Conservation (phyloP, 2,888 invertebrate genomes). For the Heliconius aoede region DNA sequence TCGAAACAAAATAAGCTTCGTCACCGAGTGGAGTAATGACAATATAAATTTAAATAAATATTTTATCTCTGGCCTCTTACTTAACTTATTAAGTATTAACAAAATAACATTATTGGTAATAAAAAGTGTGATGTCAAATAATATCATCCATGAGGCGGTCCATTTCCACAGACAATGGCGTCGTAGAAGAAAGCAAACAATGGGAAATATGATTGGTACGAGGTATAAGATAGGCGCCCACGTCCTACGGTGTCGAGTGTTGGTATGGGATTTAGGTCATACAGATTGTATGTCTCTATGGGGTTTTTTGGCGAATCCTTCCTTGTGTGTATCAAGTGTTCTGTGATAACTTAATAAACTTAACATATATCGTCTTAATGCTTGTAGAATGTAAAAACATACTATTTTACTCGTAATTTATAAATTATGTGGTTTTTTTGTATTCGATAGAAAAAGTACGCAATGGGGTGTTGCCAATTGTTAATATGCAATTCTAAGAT, state of each 20-base stretch:
- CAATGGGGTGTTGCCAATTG: too few species aligned
- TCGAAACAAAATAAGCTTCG: too few species aligned
- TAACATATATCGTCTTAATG: too few species aligned
- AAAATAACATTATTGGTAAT: constrained; percentile 25
- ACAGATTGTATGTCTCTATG: constrained; percentile 32
- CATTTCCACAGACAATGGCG: constrained; percentile 52
- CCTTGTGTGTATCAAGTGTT: neutral
- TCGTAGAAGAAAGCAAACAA: constrained; percentile 72
- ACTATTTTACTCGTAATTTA: too few species aligned
- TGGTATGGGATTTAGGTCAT: constrained; percentile 48
- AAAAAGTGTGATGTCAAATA: constrained; percentile 40
- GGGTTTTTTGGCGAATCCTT: constrained; percentile 29
- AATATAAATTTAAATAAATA: too few species aligned
- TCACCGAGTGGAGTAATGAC: too few species aligned
- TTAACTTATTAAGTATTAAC: too few species aligned
- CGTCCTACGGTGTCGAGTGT: constrained; percentile 49
- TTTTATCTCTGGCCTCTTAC: too few species aligned
- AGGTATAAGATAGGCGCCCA: constrained; percentile 54
- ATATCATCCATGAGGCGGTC: constrained; percentile 36
- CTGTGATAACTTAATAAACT: neutral
- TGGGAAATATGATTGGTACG: constrained; percentile 72
- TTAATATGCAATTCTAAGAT: too few species aligned
- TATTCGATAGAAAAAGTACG: too few species aligned
- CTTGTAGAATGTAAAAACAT: too few species aligned
- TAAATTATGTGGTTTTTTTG: too few species aligned